A percentile compares a stretch with the other conserved stretches of the same genome.
phyloP scores from a whole-genome alignment of 2,888 invertebrate genomes.

The Antheraea yamamai region DNA sequence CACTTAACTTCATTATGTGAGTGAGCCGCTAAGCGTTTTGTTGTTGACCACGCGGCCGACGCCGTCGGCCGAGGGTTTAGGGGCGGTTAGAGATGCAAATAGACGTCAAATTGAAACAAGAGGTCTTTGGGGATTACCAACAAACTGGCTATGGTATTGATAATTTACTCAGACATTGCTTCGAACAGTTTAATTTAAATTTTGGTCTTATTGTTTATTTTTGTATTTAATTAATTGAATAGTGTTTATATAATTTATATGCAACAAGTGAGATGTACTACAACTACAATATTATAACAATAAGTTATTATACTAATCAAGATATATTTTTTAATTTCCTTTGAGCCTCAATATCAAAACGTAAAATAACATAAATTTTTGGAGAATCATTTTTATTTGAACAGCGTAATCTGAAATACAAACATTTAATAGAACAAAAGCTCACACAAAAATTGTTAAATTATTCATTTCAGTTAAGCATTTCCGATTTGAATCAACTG shows the following conservation, averaged over 20 bases:
- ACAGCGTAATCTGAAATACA: background rate
- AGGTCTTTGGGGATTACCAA: slow-evolving; percentile 43
- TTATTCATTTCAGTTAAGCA: slow-evolving; percentile 34
- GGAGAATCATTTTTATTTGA: background rate
- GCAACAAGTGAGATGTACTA: too few relatives aligned
- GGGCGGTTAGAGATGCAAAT: slow-evolving; percentile 74
- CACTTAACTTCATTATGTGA: slow-evolving; percentile 77
- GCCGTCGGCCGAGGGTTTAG: slow-evolving; percentile 49
- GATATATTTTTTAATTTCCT: too few relatives aligned
- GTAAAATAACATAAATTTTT: too few relatives aligned
- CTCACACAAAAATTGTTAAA: background rate
- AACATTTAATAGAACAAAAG: background rate
- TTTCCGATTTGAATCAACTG: slow-evolving; percentile 38
- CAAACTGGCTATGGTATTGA: slow-evolving; percentile 10
- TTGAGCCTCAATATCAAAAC: too few relatives aligned
- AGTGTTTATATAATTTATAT: background rate
- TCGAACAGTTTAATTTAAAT: background rate
- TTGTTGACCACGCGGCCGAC: slow-evolving; percentile 63
- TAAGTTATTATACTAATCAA: too few relatives aligned
- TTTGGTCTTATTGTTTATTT: background rate
- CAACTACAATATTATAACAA: background rate
- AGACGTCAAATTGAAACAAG: slow-evolving; percentile 62
- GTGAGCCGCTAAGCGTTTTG: slow-evolving; percentile 77
- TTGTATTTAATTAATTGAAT: background rate
- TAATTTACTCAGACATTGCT: background rate